Conservation (phyloP, 37 sponge, comb jelly and placozoan species). For the Oscarella lobularis region DNA sequence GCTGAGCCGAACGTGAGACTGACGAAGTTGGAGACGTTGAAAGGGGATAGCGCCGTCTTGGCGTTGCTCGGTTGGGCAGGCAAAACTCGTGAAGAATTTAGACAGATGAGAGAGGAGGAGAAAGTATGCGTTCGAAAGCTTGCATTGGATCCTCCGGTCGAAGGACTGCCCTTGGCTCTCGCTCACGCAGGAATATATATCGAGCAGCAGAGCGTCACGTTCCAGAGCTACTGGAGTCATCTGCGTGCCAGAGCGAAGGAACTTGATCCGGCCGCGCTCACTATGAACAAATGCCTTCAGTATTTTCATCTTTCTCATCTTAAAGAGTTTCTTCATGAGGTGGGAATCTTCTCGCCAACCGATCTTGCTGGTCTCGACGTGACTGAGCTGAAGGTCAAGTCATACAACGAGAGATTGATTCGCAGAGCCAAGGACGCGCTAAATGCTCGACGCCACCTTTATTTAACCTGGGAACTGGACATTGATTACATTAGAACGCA, state of each 20-base stretch:
- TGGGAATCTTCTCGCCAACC: background rate
- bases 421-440: background rate
- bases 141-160: background rate
- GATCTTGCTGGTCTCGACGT: background rate
- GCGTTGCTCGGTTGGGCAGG: background rate
- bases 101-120: background rate
- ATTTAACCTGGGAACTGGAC: background rate
- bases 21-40: too few relatives aligned
- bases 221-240: background rate
- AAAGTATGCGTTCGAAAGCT: background rate
- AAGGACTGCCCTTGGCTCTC: background rate
- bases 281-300: background rate
- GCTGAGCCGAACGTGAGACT: too few relatives aligned
- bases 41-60: background rate
- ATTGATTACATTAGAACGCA: background rate
- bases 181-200: conserved; percentile 1
- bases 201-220: background rate
- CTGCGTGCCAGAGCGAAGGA: background rate
- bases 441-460: background rate
- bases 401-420: background rate
- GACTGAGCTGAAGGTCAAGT: background rate
- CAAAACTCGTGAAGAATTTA: background rate
- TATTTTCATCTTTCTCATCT: background rate
- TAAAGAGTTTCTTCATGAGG: background rate
- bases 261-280: background rate